Percentiles rank a stretch among this genome's conserved stretches.
phyloP scores from a whole-genome alignment of 1,140 invertebrate species.

The Trialeurodes vaporariorum region DNA sequence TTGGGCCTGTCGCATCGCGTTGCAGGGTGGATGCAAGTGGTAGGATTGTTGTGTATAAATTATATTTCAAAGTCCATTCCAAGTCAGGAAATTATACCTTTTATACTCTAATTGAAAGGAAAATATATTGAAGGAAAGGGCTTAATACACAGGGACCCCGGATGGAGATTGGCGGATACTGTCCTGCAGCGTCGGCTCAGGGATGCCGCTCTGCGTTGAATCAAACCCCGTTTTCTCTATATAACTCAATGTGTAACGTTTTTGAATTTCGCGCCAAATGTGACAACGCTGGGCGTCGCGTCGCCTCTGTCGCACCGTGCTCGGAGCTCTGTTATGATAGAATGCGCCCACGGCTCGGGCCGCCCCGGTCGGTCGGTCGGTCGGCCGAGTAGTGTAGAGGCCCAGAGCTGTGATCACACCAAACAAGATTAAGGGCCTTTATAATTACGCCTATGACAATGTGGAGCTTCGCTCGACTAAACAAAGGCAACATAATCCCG shows the following conservation, averaged over 20 bases:
- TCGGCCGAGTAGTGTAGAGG: no score
- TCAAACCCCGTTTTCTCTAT: no score
- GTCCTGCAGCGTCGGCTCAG: no score
- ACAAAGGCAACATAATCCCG: not conserved
- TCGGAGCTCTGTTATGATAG: not conserved
- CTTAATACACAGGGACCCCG: not conserved
- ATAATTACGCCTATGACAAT: not conserved
- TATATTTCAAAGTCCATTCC: not conserved
- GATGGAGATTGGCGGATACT: not conserved
- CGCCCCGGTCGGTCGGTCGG: no score
- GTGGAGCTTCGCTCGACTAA: not conserved
- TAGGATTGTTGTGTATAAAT: not conserved
- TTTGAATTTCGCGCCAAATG: no score
- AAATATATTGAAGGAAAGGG: not conserved
- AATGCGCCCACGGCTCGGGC: not conserved
- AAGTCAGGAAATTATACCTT: not conserved
- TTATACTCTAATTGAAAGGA: conserved; percentile 1
- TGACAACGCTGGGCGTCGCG: not conserved
- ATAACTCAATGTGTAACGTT: no score
- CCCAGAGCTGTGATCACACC: not conserved
- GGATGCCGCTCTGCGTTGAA: no score
- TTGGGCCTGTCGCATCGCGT: no score
- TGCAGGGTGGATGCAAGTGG: not conserved
- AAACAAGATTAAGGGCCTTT: not conserved
- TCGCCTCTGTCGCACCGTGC: not conserved